These are phyloP conservation scores for Atherinosoma microstoma DNA, from an alignment of 2,797 vertebrate genomes.

Conservation along the genomic window DNA sequence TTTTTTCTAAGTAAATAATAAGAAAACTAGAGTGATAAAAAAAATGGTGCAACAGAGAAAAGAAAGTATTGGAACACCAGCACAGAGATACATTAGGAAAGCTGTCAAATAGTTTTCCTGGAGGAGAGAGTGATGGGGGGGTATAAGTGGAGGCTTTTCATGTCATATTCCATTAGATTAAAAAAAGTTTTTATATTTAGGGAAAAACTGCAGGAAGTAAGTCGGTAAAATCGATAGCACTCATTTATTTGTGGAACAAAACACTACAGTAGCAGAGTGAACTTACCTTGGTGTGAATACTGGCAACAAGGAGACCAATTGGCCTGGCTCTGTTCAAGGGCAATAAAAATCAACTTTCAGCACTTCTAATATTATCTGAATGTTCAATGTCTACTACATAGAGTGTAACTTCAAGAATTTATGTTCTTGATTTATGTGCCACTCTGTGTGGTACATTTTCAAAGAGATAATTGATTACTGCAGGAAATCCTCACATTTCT, in stretches of 20 bases:
- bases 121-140: slow-evolving; percentile 7
- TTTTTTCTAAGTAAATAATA: slow-evolving; percentile 45
- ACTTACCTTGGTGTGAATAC: not conserved
- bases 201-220: slow-evolving; percentile 9
- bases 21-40: slow-evolving; percentile 19
- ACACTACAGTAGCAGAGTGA: no score
- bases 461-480: not conserved
- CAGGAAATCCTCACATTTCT: not conserved
- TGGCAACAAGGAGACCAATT: not conserved
- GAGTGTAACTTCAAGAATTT: not conserved
- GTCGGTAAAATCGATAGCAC: not conserved
- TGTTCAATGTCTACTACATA: not conserved
- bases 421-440: not conserved
- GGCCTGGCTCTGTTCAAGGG: not conserved
- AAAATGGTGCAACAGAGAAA: slow-evolving; percentile 8
- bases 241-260: not conserved
- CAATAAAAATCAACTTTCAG: not conserved
- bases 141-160: slow-evolving; percentile 6
- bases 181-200: slow-evolving; percentile 10
- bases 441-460: not conserved
- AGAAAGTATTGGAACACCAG: slow-evolving; percentile 5
- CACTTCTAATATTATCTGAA: not conserved
- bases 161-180: slow-evolving; percentile 15
- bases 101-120: slow-evolving; percentile 28
- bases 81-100: slow-evolving; percentile 14